phyloP scores from a whole-genome alignment of 2,797 vertebrate species.

The Sebastolobus altivelis region DNA sequence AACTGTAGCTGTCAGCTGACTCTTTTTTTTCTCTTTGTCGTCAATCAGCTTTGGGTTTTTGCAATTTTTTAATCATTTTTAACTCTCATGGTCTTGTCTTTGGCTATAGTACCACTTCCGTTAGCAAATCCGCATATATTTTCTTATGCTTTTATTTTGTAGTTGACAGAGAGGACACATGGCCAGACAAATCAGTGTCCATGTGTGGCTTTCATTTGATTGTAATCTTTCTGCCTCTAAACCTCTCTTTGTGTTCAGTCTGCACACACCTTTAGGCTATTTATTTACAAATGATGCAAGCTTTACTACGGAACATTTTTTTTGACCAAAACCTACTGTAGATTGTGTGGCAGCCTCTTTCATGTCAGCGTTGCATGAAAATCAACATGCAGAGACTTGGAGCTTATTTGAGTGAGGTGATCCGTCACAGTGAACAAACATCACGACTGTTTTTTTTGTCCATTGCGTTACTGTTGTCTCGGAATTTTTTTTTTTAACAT shows the following conservation, averaged over 20 bases:
- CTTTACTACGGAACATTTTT: neutral
- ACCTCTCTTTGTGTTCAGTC: slow-evolving; percentile 2
- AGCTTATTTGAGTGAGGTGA: slow-evolving; percentile 24
- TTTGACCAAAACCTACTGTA: neutral
- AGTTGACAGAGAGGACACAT: neutral
- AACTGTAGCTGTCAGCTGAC: neutral
- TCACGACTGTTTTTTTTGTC: slow-evolving; percentile 2
- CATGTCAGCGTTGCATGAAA: slow-evolving; percentile 2
- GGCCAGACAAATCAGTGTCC: neutral
- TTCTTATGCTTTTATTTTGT: neutral
- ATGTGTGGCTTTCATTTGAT: neutral
- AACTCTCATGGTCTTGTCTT: neutral
- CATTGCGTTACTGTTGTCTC: neutral
- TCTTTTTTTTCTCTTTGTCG: neutral
- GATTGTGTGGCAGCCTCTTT: neutral
- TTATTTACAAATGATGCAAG: slow-evolving; percentile 5
- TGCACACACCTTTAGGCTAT: slow-evolving; percentile 22
- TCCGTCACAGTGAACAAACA: slow-evolving; percentile 29
- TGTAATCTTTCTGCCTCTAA: neutral
- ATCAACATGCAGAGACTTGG: slow-evolving; percentile 38
- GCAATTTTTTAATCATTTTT: neutral
- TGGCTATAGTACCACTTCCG: neutral
- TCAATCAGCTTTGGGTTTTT: neutral
- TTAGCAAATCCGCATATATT: neutral
- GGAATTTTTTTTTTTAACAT: neutral